phyloP scores from a whole-genome alignment of 2,888 invertebrate species.

The Tetranychus piercei region DNA sequence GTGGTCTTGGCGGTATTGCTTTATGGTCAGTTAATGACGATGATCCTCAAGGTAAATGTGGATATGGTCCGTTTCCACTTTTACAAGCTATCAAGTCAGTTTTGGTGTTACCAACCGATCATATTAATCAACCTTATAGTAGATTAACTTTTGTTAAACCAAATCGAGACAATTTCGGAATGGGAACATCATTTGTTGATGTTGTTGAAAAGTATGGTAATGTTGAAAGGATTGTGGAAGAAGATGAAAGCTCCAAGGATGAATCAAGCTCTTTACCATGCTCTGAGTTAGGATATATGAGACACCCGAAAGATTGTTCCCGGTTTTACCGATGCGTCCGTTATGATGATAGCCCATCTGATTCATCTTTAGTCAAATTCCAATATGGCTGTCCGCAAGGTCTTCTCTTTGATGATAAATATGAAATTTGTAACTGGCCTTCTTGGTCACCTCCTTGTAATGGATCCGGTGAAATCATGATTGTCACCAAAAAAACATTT shows the following conservation, averaged over 20 bases:
- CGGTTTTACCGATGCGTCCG: constrained; percentile 26
- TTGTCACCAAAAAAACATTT: constrained; percentile 48
- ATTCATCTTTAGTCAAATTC: constrained; percentile 40
- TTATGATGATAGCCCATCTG: constrained; percentile 35
- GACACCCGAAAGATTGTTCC: constrained; percentile 23
- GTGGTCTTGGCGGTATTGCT: constrained; percentile 22
- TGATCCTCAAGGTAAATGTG: constrained; percentile 21
- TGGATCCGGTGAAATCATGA: constrained; percentile 54
- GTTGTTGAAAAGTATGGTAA: constrained; percentile 21
- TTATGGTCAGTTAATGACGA: constrained; percentile 24
- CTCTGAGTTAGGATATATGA: constrained; percentile 23
- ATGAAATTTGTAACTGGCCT: constrained; percentile 52
- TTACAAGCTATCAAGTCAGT: constrained; percentile 19
- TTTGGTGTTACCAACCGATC: constrained; percentile 14
- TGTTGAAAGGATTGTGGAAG: constrained; percentile 16
- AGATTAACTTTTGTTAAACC: not conserved
- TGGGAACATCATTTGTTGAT: constrained; percentile 19
- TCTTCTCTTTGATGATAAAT: constrained; percentile 45
- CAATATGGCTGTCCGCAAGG: constrained; percentile 50
- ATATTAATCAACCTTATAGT: constrained; percentile 11
- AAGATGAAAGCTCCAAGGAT: not conserved
- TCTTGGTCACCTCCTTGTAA: constrained; percentile 52
- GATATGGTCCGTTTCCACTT: constrained; percentile 23
- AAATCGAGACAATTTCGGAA: not conserved
- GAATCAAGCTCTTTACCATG: constrained; percentile 20